Evolutionary conservation across 2,888 invertebrate genomes (phyloP), one percentile per base, ranked within the genome.

Genomic region (Lysandra bellargus): DNA sequence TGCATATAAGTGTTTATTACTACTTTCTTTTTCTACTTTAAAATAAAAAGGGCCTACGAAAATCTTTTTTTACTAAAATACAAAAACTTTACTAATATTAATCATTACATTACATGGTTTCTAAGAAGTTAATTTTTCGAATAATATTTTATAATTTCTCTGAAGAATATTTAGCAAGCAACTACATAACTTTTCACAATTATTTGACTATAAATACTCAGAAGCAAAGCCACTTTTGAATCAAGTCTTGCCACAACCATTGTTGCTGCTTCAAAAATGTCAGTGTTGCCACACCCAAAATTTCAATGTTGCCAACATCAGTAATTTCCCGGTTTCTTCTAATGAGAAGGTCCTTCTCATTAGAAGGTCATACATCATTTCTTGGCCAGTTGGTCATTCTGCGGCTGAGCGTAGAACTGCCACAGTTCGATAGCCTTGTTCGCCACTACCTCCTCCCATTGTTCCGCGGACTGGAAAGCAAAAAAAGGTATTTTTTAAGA

Each of bases 361-460:
- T 94, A 93, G 93, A 94, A 94, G 91, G 94, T 94, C 94, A 93
- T 94, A 87, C 93, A 94, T 94, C 94, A 94, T 93, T 94, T 94
- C 86, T 94, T 94, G 57, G 91, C 91, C 2, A 94, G 85, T 78
- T 89, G 91, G 79, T 94, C 94, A 79, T 86, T 92, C 80, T 94
- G 94, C 0, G 94, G 93, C 80, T 92, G 93, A 2, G 93, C 96
- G 80, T 97, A 97, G 88, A 97, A 96, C 87, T 97, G 97, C 97
- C 98, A 98, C 83, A 97, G 94, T 85, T 98, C 98, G 6, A 98
- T 97, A 1, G 98, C 97, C 91, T 98, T 97, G 86, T 97, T 98
- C 0, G 97, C 97, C 81, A 98, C 97, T 2, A 97, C 96, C 87
- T 98, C 98, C 82, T 97, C 96, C 84, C 96, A 96, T 90, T 98